Evolutionary conservation across 1,140 invertebrate species (phyloP), one percentile per base, ranked within the genome.

Genomic region (Drosophila insularis): DNA sequence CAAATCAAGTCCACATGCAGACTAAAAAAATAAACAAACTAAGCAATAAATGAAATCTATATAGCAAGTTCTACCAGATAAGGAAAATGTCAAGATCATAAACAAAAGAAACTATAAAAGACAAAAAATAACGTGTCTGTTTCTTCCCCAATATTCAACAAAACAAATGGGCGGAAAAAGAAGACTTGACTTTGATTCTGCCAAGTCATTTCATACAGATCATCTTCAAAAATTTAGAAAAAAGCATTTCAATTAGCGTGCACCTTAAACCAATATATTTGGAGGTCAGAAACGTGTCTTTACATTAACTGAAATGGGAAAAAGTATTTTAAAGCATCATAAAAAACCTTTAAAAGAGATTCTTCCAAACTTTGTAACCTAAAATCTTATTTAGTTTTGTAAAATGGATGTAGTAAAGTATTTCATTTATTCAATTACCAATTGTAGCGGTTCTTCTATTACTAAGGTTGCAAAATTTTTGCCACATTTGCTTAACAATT

Each of bases 61-160:
- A 82, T 54, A 89, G 84, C 84, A 71, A 67, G 84, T 87, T 82
- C 58, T 68, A 79, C 62, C 82, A 64, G 75, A 68, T 46, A 73
- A 73, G 66, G 72, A 84, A 77, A 87, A 89, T 89, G 80, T 87
- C 84, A 89, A 89, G 82, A 84, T 74, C 82, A 73, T 87, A 84
- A 89, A 80, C 67, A 58, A 68, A 68, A 37, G 19, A 1, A 78
- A 80, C 53, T 17, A 21, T 17, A 59, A 50, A 68, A 37, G 1
- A 21, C 17, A 56, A 50, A 68, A 37, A 1, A 35, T 63, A 63
- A 66, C 63, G 37, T 65, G 55, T 35, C 54, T n/a, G 40, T 19
- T 0, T 46, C 6, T 19, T 17, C 14, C 14, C 21, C 35, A 2
- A 64, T 50, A 13, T 13, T 32, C 6, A 11, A 23, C 3, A 13